Evolutionary conservation across 2,113 vertebrate genomes (phyloP).

Genomic region (Forbesichthys papilliferus): DNA sequence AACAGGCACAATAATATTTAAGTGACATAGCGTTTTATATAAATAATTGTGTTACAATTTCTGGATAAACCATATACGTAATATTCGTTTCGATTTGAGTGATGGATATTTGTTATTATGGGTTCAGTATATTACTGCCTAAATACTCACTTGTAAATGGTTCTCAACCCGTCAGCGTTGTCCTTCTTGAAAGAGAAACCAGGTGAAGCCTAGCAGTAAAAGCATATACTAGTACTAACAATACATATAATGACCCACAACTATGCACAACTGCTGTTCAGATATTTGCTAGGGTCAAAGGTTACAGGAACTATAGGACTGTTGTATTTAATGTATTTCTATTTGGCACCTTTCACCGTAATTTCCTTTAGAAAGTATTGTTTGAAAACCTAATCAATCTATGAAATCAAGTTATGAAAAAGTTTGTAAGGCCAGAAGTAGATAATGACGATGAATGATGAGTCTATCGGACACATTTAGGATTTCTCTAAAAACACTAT

Average conservation of each 20-base stretch:
- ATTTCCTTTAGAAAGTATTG: background rate
- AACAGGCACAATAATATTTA: no score
- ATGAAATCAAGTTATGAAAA: no score
- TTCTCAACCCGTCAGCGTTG: background rate
- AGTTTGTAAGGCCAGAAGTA: no score
- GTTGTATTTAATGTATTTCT: conserved; percentile 6
- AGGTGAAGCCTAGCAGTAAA: conserved; percentile 43
- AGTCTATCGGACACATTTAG: no score
- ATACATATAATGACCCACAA: conserved; percentile 44
- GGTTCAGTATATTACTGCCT: background rate
- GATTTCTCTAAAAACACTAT: background rate
- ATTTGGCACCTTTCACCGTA: background rate
- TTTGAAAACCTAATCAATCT: no score
- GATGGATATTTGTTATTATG: background rate
- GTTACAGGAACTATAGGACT: conserved; percentile 29
- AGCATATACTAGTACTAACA: conserved; percentile 19
- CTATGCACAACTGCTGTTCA: conserved; percentile 45
- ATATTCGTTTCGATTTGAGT: no score
- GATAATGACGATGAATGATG: no score
- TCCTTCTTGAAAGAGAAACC: conserved; percentile 47
- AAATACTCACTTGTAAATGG: background rate
- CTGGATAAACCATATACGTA: no score
- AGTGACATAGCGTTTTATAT: no score
- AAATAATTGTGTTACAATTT: no score
- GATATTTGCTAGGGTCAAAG: conserved; percentile 29